Percentiles rank a stretch among this genome's conserved stretches.
phyloP scores from a whole-genome alignment of 2,797 vertebrate genomes.

The Cyclura pinguis region DNA sequence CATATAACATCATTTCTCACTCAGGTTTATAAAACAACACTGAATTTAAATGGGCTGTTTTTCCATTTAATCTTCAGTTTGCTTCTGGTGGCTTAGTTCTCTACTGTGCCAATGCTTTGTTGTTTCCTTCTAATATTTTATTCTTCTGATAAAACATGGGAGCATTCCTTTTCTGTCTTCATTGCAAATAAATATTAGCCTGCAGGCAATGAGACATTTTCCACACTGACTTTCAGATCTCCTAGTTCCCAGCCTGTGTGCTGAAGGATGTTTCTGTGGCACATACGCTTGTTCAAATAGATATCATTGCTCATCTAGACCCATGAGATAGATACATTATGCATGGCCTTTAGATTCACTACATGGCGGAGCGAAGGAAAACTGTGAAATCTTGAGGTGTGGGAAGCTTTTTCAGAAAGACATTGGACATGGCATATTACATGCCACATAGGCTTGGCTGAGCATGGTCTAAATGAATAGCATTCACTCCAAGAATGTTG shows the following conservation, averaged over 20 bases:
- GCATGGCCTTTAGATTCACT: slow-evolving; percentile 23
- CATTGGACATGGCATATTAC: slow-evolving; percentile 11
- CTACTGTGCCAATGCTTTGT: background rate
- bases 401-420: slow-evolving; percentile 12
- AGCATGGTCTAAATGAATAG: background rate
- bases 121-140: slow-evolving; percentile 22
- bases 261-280: slow-evolving; percentile 10
- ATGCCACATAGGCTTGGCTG: background rate
- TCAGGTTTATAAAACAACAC: slow-evolving; percentile 1
- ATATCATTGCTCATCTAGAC: slow-evolving; percentile 24
- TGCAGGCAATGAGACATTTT: slow-evolving; percentile 32
- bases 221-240: slow-evolving; percentile 41
- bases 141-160: slow-evolving; percentile 20
- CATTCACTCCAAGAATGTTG: background rate
- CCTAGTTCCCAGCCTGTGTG: background rate
- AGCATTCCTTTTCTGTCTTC: slow-evolving; percentile 12
- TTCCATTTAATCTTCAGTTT: background rate
- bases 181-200: slow-evolving; percentile 41
- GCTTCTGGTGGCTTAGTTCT: slow-evolving; percentile 21
- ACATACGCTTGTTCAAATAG: slow-evolving; percentile 20
- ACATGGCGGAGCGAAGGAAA: slow-evolving; percentile 13
- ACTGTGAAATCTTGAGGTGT: slow-evolving; percentile 3
- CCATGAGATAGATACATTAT: slow-evolving; percentile 36
- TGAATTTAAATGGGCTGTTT: background rate
- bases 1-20: background rate